These are phyloP conservation scores for Trichonephila clavata DNA, from an alignment of 1,140 invertebrate genomes.

Conservation along the genomic window DNA sequence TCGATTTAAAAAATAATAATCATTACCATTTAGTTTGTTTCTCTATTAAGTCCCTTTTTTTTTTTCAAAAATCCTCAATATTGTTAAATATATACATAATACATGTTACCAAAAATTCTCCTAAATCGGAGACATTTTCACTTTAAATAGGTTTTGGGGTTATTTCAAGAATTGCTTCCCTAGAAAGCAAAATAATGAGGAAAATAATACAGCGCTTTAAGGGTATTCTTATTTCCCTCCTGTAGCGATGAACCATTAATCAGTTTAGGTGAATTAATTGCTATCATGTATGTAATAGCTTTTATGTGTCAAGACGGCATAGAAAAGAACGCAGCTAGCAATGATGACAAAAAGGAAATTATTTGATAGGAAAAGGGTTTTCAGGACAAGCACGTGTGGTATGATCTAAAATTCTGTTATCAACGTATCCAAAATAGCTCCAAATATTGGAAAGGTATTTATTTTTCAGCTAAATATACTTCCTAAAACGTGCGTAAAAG, in stretches of 20 bases:
- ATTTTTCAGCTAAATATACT: not conserved
- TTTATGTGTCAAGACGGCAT: not conserved
- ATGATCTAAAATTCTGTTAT: not conserved
- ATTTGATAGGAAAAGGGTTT: not conserved
- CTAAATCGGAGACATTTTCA: not conserved
- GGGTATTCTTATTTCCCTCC: not conserved
- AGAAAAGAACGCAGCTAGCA: not conserved
- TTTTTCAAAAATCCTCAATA: no score
- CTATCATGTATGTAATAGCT: not conserved
- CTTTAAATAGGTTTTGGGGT: conserved; percentile 31
- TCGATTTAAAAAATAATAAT: no score
- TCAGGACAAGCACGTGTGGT: not conserved
- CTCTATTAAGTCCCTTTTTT: no score
- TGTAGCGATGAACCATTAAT: not conserved
- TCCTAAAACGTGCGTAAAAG: no score
- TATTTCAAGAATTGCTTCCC: not conserved
- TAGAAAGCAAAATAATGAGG: not conserved
- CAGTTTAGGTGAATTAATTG: not conserved
- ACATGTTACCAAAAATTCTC: no score
- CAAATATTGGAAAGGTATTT: not conserved
- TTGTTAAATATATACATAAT: no score
- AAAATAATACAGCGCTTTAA: conserved; percentile 30
- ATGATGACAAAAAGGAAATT: not conserved
- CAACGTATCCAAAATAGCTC: not conserved
- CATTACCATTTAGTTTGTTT: no score